A percentile compares a stretch with the other conserved stretches of the same genome.
Conservation (phyloP, 2,888 invertebrate species). For the Ormia ochracea region DNA sequence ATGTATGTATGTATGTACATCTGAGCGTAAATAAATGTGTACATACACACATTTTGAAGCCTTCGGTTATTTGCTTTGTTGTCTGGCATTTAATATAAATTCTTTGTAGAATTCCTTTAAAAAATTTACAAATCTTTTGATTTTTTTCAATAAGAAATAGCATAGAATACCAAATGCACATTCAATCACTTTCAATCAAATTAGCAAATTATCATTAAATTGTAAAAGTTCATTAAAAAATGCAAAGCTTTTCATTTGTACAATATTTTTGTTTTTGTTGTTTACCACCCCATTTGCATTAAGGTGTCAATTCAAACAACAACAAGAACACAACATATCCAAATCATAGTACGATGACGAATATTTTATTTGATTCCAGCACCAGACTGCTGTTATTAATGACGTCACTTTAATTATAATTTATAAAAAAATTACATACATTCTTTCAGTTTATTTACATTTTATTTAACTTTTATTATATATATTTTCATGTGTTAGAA, state of each 20-base stretch:
- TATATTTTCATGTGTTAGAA: not conserved
- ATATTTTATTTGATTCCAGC: constrained; percentile 33
- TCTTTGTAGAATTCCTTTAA: not conserved
- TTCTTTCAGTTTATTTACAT: not conserved
- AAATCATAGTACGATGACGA: constrained; percentile 49
- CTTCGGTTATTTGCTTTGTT: constrained; percentile 34
- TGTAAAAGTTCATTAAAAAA: not conserved
- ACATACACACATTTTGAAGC: too few relatives aligned
- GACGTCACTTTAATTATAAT: constrained; percentile 53
- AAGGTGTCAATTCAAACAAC: constrained; percentile 13
- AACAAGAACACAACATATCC: not conserved
- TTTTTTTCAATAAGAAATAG: constrained; percentile 12
- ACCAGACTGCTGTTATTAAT: constrained; percentile 26
- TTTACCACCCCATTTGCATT: constrained; percentile 52
- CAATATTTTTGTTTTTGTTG: constrained; percentile 11
- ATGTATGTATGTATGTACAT: too few relatives aligned
- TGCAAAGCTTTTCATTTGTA: constrained; percentile 2
- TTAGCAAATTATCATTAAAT: not conserved
- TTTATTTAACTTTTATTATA: not conserved
- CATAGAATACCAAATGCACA: not conserved
- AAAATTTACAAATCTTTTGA: constrained; percentile 15
- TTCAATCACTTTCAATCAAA: not conserved
- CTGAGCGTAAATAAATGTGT: too few relatives aligned
- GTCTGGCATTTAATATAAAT: constrained; percentile 15
- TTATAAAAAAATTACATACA: not conserved